phyloP scores from a whole-genome alignment of 2,888 invertebrate genomes.

The Coecobrya sp. region DNA sequence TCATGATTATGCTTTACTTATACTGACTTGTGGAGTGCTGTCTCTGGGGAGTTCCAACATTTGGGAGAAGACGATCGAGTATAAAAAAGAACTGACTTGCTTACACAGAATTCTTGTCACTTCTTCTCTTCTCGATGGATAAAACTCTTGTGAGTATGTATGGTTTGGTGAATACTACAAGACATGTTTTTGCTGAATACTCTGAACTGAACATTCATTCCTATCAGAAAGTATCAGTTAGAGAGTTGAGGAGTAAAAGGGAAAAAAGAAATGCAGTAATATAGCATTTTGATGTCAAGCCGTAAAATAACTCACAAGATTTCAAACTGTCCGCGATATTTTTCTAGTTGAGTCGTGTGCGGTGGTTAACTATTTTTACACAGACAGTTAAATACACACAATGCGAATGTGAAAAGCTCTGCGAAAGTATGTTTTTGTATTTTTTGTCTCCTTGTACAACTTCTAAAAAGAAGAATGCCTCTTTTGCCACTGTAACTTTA shows the following conservation, averaged over 20 bases:
- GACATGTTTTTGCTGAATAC: conserved; percentile 5
- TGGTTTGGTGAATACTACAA: background rate
- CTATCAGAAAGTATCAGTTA: conserved; percentile 25
- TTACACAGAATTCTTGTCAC: background rate
- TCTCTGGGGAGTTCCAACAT: background rate
- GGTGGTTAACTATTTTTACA: background rate
- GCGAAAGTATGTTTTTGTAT: background rate
- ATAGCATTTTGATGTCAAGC: conserved; percentile 56
- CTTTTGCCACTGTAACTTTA: conserved; percentile 36
- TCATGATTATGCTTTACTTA: conserved; percentile 21
- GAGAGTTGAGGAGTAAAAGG: background rate
- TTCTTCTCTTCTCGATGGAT: background rate
- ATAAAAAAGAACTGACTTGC: conserved; percentile 2
- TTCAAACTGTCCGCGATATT: conserved; percentile 42
- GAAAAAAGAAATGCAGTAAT: conserved; percentile 44
- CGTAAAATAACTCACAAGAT: conserved; percentile 66
- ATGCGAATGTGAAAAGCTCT: background rate
- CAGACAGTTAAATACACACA: conserved; percentile 25
- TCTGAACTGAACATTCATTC: background rate
- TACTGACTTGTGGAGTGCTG: conserved; percentile 30
- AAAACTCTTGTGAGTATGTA: conserved; percentile 26
- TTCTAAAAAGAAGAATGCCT: background rate
- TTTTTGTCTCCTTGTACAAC: background rate
- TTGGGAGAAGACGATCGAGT: background rate
- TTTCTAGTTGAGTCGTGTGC: background rate